These are phyloP conservation scores for Diceros bicornis DNA, from an alignment of 2,797 vertebrate genomes.

Conservation along the genomic window DNA sequence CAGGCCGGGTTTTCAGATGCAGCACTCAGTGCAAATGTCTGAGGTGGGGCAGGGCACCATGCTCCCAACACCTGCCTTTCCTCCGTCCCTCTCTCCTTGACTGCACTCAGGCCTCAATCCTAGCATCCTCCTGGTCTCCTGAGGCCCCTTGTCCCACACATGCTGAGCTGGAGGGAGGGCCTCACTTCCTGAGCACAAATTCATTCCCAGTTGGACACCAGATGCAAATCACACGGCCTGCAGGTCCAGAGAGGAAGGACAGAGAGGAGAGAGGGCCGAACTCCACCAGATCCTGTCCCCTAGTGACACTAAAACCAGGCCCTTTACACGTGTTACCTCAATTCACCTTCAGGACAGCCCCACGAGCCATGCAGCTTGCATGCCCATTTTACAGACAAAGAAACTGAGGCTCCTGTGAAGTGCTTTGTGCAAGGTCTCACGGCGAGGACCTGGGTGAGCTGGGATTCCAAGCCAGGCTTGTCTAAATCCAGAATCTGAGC, in stretches of 20 bases:
- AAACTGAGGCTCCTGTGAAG: background rate
- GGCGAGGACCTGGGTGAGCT: background rate
- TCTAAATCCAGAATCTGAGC: background rate
- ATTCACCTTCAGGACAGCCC: background rate
- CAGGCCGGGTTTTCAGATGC: background rate
- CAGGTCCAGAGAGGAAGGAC: no score
- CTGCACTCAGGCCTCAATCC: background rate
- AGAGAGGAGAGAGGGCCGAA: accelerated
- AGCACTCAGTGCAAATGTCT: accelerated
- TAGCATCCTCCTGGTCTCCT: background rate
- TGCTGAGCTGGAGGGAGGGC: background rate
- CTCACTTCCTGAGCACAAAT: background rate
- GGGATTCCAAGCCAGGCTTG: background rate
- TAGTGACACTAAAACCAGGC: background rate
- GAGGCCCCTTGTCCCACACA: background rate
- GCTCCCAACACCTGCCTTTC: accelerated
- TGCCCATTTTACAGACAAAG: background rate
- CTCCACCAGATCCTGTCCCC: accelerated
- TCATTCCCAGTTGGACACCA: background rate
- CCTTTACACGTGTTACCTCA: background rate
- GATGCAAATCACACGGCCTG: background rate
- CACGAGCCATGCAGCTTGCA: background rate
- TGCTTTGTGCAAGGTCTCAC: accelerated
- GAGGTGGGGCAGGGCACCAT: background rate
- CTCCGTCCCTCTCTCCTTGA: background rate